Evolutionary conservation across 2,113 vertebrate species (phyloP).

Genomic region (Girardinichthys multiradiatus): DNA sequence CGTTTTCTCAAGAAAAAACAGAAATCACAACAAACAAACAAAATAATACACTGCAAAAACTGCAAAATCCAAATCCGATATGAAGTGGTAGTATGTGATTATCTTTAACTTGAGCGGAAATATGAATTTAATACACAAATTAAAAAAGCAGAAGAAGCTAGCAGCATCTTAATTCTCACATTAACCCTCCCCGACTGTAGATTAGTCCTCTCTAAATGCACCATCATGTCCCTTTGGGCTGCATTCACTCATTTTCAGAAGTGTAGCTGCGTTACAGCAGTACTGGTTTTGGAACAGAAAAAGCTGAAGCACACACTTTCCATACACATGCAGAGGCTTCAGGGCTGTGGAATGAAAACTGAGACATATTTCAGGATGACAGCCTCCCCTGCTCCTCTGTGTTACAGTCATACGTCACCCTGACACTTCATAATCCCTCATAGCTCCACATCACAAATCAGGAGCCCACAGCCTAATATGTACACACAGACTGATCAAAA

Average conservation of each 20-base stretch:
- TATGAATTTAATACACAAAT: slow-evolving; percentile 45
- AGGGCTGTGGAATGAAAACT: slow-evolving; percentile 57
- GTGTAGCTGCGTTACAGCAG: slow-evolving; percentile 30
- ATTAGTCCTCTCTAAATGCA: slow-evolving; percentile 55
- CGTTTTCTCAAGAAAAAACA: background rate
- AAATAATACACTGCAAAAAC: slow-evolving; percentile 7
- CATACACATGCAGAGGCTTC: slow-evolving; percentile 28
- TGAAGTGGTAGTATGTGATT: slow-evolving; percentile 5
- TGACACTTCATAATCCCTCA: slow-evolving; percentile 76
- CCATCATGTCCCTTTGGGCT: slow-evolving; percentile 37
- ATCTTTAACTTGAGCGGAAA: slow-evolving; percentile 23
- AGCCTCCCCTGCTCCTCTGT: slow-evolving; percentile 52
- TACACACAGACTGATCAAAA: slow-evolving; percentile 34
- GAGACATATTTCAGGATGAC: slow-evolving; percentile 73
- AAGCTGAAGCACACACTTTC: slow-evolving; percentile 16
- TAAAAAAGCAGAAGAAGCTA: slow-evolving; percentile 19
- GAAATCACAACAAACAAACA: too few relatives aligned
- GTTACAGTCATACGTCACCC: slow-evolving; percentile 73
- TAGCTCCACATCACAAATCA: slow-evolving; percentile 67
- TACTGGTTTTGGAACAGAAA: slow-evolving; percentile 35
- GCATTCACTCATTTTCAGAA: slow-evolving; percentile 45
- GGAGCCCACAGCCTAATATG: slow-evolving; percentile 25
- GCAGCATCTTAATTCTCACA: slow-evolving; percentile 42
- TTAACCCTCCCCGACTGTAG: slow-evolving; percentile 28
- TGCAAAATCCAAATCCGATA: background rate